Conservation (phyloP, 2,888 invertebrate genomes). For the Ophion ventricosus region DNA sequence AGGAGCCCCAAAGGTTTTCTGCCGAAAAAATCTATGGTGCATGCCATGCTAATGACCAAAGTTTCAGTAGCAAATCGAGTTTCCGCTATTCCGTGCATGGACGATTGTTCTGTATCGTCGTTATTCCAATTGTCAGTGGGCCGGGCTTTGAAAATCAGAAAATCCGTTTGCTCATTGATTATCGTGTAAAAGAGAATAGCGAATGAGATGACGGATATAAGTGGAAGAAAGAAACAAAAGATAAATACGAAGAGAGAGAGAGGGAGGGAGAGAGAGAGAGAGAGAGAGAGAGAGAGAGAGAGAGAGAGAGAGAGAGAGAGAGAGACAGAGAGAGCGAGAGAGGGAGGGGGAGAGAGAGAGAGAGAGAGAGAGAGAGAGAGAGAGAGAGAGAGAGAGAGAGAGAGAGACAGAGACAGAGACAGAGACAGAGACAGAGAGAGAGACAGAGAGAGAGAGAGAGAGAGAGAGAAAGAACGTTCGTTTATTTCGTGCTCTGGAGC, state of each 20-base stretch:
- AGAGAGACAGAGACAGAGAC: conserved; percentile 21
- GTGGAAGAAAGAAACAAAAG: conserved; percentile 6
- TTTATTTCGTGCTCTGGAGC: no score
- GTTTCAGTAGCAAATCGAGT: neutral
- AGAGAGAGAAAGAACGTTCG: conserved; percentile 9
- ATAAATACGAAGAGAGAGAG: conserved; percentile 8
- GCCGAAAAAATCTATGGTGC: no score
- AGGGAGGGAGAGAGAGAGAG: conserved; percentile 25
- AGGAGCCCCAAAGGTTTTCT: no score
- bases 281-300: conserved; percentile 31
- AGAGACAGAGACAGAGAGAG: no score
- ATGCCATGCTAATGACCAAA: no score
- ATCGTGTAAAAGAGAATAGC: conserved; percentile 41
- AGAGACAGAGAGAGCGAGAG: conserved; percentile 24
- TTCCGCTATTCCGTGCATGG: neutral
- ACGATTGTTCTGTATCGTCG: conserved; percentile 17
- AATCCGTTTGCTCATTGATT: conserved; percentile 48
- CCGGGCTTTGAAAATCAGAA: conserved; percentile 8
- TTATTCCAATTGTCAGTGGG: conserved; percentile 22
- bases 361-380: conserved; percentile 29
- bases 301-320: conserved; percentile 24
- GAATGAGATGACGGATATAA: conserved; percentile 18
- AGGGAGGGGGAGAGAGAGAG: no score
- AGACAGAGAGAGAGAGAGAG: conserved; percentile 32
- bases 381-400: conserved; percentile 31